These are phyloP conservation scores for Thalassophryne amazonica DNA, from an alignment of 2,797 vertebrate genomes.

Conservation along the genomic window DNA sequence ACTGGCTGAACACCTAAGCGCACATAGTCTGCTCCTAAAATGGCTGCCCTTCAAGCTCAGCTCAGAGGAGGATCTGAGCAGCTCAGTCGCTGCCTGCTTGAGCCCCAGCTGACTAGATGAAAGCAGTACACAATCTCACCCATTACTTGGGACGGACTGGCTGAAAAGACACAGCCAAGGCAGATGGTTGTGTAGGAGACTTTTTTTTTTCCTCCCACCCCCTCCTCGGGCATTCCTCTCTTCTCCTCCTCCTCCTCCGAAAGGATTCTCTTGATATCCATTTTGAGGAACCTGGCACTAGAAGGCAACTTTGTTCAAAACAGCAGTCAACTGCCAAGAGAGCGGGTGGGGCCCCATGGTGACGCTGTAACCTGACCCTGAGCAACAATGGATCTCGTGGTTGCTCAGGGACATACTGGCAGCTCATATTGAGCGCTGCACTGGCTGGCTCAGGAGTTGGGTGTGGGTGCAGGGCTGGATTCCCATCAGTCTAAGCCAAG, in stretches of 20 bases:
- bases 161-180: conserved; percentile 63
- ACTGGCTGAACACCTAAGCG: conserved; percentile 81
- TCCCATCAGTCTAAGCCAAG: conserved; percentile 40
- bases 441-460: conserved; percentile 40
- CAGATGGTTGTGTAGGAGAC: conserved; percentile 56
- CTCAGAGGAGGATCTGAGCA: conserved; percentile 88
- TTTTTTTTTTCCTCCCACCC: conserved; percentile 15
- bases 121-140: conserved; percentile 88
- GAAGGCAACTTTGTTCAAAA: conserved; percentile 88
- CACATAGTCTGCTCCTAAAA: conserved; percentile 90
- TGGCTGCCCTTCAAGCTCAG: conserved; percentile 94
- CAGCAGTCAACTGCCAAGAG: conserved; percentile 87
- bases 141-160: conserved; percentile 85
- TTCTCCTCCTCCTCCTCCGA: conserved; percentile 34
- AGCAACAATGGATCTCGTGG: conserved; percentile 87
- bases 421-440: conserved; percentile 54
- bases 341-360: conserved; percentile 88
- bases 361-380: conserved; percentile 92
- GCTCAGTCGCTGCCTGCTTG: conserved; percentile 87
- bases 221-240: conserved; percentile 36
- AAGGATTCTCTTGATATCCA: conserved; percentile 71
- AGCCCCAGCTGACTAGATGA: conserved; percentile 89
- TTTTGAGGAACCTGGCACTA: conserved; percentile 82
- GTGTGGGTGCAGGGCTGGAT: conserved; percentile 44
- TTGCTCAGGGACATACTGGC: conserved; percentile 82